Conservation (phyloP, 2,113 vertebrate genomes). For the Semicossyphus pulcher region DNA sequence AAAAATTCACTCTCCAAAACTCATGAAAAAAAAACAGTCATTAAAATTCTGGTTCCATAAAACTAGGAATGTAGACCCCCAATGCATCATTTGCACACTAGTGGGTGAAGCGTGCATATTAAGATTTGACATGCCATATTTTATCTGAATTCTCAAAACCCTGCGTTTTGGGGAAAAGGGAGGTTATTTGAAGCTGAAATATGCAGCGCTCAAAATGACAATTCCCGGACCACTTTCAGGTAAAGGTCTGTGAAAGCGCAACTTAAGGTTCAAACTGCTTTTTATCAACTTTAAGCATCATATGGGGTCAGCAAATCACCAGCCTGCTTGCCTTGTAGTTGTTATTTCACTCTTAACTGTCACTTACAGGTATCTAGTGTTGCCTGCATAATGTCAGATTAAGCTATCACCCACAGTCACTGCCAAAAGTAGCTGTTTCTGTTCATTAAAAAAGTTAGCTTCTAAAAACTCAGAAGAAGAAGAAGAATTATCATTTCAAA, state of each 20-base stretch:
- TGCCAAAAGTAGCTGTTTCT: slow-evolving; percentile 72
- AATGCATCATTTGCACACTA: slow-evolving; percentile 74
- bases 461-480: slow-evolving; percentile 77
- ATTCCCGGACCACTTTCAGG: slow-evolving; percentile 80
- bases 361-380: slow-evolving; percentile 77
- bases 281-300: slow-evolving; percentile 78
- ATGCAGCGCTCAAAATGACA: slow-evolving; percentile 72
- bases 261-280: slow-evolving; percentile 76
- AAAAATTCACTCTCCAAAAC: not conserved
- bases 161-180: slow-evolving; percentile 37
- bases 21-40: slow-evolving; percentile 34
- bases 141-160: slow-evolving; percentile 74
- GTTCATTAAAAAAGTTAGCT: slow-evolving; percentile 81
- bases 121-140: slow-evolving; percentile 74
- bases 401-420: slow-evolving; percentile 77
- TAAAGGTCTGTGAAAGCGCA: slow-evolving; percentile 75
- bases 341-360: slow-evolving; percentile 76
- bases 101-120: slow-evolving; percentile 71
- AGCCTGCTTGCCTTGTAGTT: slow-evolving; percentile 70
- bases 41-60: slow-evolving; percentile 72
- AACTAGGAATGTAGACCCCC: slow-evolving; percentile 56
- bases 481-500: slow-evolving; percentile 78
- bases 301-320: slow-evolving; percentile 75
- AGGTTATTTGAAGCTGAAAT: slow-evolving; percentile 71
- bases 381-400: slow-evolving; percentile 84